These are phyloP conservation scores for Abscondita cerata DNA, from an alignment of 2,888 invertebrate genomes.

Conservation along the genomic window DNA sequence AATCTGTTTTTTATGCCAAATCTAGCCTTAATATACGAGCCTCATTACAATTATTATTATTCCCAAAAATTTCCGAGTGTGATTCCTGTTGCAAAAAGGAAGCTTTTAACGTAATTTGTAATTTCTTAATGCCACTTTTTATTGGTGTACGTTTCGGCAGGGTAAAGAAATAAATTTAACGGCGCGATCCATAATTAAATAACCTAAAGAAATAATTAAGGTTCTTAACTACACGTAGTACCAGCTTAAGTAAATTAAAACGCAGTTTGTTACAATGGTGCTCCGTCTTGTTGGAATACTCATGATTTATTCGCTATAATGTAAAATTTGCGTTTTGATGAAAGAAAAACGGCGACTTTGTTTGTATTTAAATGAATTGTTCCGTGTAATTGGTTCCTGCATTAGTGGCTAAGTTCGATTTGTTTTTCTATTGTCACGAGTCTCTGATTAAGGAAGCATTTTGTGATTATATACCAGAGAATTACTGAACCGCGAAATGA, in stretches of 20 bases:
- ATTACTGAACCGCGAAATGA: conserved; percentile 42
- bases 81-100: too few relatives aligned
- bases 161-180: conserved; percentile 2
- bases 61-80: too few relatives aligned
- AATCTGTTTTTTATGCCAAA: too few relatives aligned
- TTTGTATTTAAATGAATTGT: conserved; percentile 26
- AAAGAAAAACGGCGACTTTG: background rate
- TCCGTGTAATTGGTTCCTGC: conserved; percentile 43
- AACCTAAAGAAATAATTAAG: background rate
- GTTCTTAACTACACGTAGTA: background rate
- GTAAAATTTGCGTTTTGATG: background rate
- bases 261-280: too few relatives aligned
- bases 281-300: background rate
- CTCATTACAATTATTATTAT: too few relatives aligned
- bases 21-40: too few relatives aligned
- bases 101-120: too few relatives aligned
- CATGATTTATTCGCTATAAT: background rate
- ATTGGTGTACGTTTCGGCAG: too few relatives aligned
- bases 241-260: too few relatives aligned
- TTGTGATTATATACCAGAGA: conserved; percentile 28
- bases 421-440: conserved; percentile 45
- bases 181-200: conserved; percentile 4
- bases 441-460: conserved; percentile 39
- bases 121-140: too few relatives aligned
- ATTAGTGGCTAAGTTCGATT: conserved; percentile 43